Evolutionary conservation across 2,888 invertebrate genomes (phyloP), one percentile per base, ranked within the genome.

Genomic region (Mythimna ferrago): DNA sequence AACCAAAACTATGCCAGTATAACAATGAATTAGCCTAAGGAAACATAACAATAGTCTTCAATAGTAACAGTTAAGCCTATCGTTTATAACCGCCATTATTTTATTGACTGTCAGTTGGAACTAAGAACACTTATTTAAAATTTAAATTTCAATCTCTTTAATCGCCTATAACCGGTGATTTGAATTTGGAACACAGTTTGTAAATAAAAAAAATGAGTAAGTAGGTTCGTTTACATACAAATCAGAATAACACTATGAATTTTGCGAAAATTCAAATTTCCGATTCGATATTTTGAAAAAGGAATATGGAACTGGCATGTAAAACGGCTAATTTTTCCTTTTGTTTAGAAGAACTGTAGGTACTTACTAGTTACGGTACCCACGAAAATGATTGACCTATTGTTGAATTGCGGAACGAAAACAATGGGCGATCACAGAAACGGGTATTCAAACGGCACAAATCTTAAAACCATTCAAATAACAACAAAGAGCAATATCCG

Each of bases 401-500:
- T 80, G 64, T 77, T 54, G 54, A 66, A 60, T 69, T 32, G 48
- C 38, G 19, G 38, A 60, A 48, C 66, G 54, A 78, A 82, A 76
- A 84, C 82, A 84, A 84, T 82, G 56, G 73, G 6, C 75, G 58
- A 74, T 65, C 58, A 64, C 66, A 26, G 71, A 64, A 78, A 81
- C 75, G 64, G 73, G 62, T 68, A 72, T 70, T 44, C 61, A 57
- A 81, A 78, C 67, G 51, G 67, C 62, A 74, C 57, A 78, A 74
- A 78, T 73, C 57, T n/a, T 80, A 56, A 35, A 48, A 51, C 57
- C n/a, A 61, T 61, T 64, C 41, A 65, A 78, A 65, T 53, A 44
- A 68, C 57, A 70, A 76, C 61, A 74, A 76, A 85, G 73, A 85
- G 71, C 73, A 76, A 71, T 80, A 82, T 71, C 79, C 76, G 80